Conservation (phyloP, 2,797 vertebrate species). For the Cossypha dichroa region DNA sequence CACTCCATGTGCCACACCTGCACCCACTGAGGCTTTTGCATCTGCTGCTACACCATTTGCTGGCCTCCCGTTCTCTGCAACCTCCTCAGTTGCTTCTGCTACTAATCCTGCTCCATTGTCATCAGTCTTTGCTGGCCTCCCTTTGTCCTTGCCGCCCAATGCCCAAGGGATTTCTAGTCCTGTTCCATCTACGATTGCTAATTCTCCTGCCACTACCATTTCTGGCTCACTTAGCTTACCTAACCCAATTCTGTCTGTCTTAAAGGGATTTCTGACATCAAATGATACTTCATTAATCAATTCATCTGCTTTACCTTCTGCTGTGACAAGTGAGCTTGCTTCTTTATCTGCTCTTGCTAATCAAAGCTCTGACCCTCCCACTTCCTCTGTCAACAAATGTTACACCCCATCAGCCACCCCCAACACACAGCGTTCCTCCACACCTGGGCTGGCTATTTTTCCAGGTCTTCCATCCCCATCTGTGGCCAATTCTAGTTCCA, state of each 20-base stretch:
- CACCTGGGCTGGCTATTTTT: slow-evolving; percentile 78
- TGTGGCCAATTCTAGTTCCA: slow-evolving; percentile 47
- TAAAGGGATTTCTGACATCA: slow-evolving; percentile 83
- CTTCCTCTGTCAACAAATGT: slow-evolving; percentile 85
- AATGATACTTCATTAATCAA: slow-evolving; percentile 80
- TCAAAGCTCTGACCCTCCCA: slow-evolving; percentile 64
- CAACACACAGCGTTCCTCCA: slow-evolving; percentile 77
- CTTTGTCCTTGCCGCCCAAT: slow-evolving; percentile 72
- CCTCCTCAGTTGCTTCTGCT: slow-evolving; percentile 64
- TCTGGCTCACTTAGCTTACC: slow-evolving; percentile 75
- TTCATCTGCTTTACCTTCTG: slow-evolving; percentile 69
- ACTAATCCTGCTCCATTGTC: slow-evolving; percentile 71
- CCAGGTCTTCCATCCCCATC: slow-evolving; percentile 74
- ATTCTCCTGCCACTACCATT: slow-evolving; percentile 74
- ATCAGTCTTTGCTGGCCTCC: slow-evolving; percentile 75
- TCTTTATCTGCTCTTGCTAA: slow-evolving; percentile 76
- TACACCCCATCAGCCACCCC: slow-evolving; percentile 84
- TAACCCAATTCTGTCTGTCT: slow-evolving; percentile 77
- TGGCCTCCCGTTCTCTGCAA: slow-evolving; percentile 78
- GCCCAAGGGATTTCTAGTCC: slow-evolving; percentile 76
- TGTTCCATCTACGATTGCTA: slow-evolving; percentile 65
- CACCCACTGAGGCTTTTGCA: slow-evolving; percentile 77
- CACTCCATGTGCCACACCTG: slow-evolving; percentile 80
- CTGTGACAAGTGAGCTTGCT: slow-evolving; percentile 77
- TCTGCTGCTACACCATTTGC: slow-evolving; percentile 77